phyloP scores from a whole-genome alignment of 2,113 vertebrate species.

The Tamias sibiricus region DNA sequence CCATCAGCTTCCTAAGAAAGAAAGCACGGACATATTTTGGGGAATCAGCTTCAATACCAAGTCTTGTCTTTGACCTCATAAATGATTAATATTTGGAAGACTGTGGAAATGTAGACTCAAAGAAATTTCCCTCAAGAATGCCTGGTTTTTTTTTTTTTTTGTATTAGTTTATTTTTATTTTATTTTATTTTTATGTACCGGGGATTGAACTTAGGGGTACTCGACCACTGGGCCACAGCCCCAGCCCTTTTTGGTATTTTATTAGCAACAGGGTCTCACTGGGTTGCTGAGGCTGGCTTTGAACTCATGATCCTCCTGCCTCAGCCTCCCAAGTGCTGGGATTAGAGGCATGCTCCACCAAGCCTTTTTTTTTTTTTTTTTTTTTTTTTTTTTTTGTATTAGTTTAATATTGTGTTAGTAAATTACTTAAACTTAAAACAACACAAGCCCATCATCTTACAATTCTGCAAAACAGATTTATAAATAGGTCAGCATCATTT shows the following conservation, averaged over 20 bases:
- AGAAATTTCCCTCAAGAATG: background rate
- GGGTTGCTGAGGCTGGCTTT: no score
- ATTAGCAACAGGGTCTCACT: no score
- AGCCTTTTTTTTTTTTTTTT: no score
- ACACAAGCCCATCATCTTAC: background rate
- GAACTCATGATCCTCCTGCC: no score
- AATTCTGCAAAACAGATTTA: background rate
- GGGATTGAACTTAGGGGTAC: no score
- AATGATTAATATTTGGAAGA: background rate
- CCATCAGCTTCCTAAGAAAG: background rate
- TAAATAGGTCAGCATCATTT: background rate
- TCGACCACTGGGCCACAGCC: no score
- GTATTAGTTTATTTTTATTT: background rate
- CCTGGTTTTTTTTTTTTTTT: background rate
- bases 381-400: background rate
- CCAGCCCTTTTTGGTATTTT: no score
- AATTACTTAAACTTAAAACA: background rate
- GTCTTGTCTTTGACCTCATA: background rate
- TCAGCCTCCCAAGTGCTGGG: no score
- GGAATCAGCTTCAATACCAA: background rate
- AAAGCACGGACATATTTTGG: background rate
- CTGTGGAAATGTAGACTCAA: background rate
- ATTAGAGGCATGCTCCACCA: no score
- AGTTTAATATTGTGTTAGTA: background rate
- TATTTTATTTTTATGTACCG: no score